phyloP scores from a whole-genome alignment of 92 coral and sea anemone genomes.

The Porites lobata region DNA sequence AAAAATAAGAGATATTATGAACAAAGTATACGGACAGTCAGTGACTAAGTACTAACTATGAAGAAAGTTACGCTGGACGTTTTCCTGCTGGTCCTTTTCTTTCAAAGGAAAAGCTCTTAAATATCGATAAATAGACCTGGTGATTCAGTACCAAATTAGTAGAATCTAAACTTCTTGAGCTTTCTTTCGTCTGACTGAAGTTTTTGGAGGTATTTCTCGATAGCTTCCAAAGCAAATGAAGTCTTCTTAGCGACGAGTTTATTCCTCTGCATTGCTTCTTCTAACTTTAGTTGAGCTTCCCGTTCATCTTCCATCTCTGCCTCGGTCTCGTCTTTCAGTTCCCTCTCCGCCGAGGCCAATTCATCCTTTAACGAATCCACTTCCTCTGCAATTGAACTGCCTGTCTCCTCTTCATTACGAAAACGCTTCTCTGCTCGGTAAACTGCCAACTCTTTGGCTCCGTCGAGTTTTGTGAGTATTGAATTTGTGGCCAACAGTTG shows the following conservation, averaged over 20 bases:
- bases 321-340: constrained; percentile 70
- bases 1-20: too few species aligned
- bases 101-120: too few species aligned
- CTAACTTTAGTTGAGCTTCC: constrained; percentile 75
- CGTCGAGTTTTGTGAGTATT: constrained; percentile 83
- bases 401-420: constrained; percentile 55
- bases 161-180: constrained; percentile 36
- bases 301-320: constrained; percentile 82
- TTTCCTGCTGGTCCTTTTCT: too few species aligned
- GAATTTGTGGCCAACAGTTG: constrained; percentile 67
- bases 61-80: too few species aligned
- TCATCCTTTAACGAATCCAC: constrained; percentile 68
- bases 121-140: not conserved
- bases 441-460: constrained; percentile 82
- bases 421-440: constrained; percentile 70
- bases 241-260: constrained; percentile 64
- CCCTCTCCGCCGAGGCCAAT: constrained; percentile 76
- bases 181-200: constrained; percentile 76
- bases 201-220: constrained; percentile 71
- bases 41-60: too few species aligned
- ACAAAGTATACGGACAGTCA: too few species aligned
- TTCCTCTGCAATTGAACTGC: constrained; percentile 66
- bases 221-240: constrained; percentile 69
- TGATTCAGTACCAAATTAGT: not conserved
- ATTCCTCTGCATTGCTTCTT: constrained; percentile 77